Percentiles rank a stretch among this genome's conserved stretches.
Conservation (phyloP, 37 sponge, comb jelly and placozoan species). For the Aphrocallistes beatrix region DNA sequence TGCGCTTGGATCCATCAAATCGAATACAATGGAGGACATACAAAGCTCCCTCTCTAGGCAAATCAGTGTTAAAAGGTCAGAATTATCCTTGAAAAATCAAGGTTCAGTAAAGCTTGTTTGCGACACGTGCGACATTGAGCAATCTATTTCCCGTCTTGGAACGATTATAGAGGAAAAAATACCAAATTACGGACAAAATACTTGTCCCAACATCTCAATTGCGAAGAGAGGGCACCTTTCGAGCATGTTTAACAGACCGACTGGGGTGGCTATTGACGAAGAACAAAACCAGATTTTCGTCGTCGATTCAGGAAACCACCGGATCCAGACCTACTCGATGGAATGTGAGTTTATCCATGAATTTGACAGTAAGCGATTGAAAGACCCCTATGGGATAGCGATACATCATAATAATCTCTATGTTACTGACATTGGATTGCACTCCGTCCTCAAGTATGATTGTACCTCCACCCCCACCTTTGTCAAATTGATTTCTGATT, state of each 20-base stretch:
- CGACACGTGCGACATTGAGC: background rate
- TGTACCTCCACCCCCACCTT: background rate
- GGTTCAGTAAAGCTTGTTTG: background rate
- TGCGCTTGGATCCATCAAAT: background rate
- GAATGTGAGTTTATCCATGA: conserved; percentile 4
- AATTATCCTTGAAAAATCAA: background rate
- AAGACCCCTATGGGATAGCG: background rate
- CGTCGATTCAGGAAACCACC: background rate
- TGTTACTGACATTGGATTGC: background rate
- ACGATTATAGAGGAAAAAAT: background rate
- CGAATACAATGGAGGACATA: background rate
- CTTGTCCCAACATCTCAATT: background rate
- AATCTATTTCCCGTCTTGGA: background rate
- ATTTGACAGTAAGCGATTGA: background rate
- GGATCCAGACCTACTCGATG: background rate
- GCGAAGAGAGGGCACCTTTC: background rate
- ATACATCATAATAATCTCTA: background rate
- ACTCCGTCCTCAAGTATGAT: background rate
- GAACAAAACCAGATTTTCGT: background rate
- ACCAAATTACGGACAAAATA: background rate
- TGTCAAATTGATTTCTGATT: background rate
- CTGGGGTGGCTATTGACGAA: background rate
- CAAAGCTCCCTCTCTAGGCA: background rate
- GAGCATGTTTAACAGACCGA: background rate
- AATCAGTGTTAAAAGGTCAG: background rate